Percentiles rank a stretch among this genome's conserved stretches.
Evolutionary conservation across 1,140 invertebrate genomes (phyloP).

Genomic region (Drosophila parabipectinata): DNA sequence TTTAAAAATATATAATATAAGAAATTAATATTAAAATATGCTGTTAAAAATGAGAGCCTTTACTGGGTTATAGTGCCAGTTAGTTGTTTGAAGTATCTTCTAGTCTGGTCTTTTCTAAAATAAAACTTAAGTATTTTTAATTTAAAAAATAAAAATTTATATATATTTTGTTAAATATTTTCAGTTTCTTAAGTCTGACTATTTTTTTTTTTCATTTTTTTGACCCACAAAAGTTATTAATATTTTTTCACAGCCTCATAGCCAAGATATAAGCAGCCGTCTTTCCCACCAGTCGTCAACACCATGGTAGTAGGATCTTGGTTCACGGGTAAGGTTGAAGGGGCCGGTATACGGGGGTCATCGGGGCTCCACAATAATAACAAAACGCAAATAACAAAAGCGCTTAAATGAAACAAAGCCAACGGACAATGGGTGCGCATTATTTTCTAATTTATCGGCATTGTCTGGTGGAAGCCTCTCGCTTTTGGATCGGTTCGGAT

Average conservation of each 20-base stretch:
- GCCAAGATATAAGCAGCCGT: slow-evolving; percentile 3
- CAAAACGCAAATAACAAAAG: slow-evolving; percentile 74
- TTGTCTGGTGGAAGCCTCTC: slow-evolving; percentile 61
- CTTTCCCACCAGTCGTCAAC: slow-evolving; percentile 33
- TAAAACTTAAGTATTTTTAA: too few species aligned
- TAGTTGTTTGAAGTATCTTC: too few species aligned
- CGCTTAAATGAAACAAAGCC: slow-evolving; percentile 82
- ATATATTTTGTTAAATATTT: too few species aligned
- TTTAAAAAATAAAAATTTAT: too few species aligned
- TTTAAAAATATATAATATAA: neutral
- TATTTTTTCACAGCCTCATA: neutral
- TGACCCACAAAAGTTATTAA: neutral
- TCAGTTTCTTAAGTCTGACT: neutral
- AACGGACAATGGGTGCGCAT: slow-evolving; percentile 77
- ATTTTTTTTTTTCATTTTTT: neutral
- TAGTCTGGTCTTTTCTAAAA: too few species aligned
- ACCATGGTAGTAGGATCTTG: slow-evolving; percentile 27
- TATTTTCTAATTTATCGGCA: slow-evolving; percentile 83
- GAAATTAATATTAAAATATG: too few species aligned
- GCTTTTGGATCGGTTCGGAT: slow-evolving; percentile 27
- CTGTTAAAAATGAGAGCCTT: too few species aligned
- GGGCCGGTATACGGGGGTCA: slow-evolving; percentile 7
- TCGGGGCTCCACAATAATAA: slow-evolving; percentile 36
- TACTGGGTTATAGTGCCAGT: too few species aligned
- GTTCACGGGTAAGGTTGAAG: neutral